Evolutionary conservation across 2,888 invertebrate species (phyloP), one percentile per base, ranked within the genome.

Genomic region (Lithophane ornitopus): DNA sequence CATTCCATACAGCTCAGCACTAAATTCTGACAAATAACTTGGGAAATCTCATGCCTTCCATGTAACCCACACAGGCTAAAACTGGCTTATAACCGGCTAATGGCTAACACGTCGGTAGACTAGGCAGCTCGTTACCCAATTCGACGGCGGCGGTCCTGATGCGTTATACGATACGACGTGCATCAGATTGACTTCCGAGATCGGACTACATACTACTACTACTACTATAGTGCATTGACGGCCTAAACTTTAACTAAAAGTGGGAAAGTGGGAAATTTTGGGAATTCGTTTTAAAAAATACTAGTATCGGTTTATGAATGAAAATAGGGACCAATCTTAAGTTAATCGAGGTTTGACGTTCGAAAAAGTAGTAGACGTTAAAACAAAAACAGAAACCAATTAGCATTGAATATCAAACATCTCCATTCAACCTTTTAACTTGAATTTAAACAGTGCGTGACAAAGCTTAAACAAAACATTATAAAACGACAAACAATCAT

Each of bases 401-500:
- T 16, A 58, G 16, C 49, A 74, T 49, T 16, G 2, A 80, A 22
- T 69, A 46, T 28, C 14, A 16, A 72, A 79, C 41, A 63, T 71
- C 19, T 16, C 9, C 49, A 39, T 58, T 65, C 39, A 56, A 46
- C 34, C 52, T 26, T 39, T 59, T 44, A 44, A 26, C 11, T 46
- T 28, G 8, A 75, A 46, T 56, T 66, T 39, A 61, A 61, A 49
- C 39, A 28, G 9, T 54, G 58, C 71, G 54, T 68, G 58, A 39
- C 49, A 65, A 52, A 61, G 62, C 59, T 59, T 28, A 19, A 61
- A 71, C 56, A 68, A 62, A 78, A 84, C 65, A 61, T 49, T 62
- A 54, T n/a, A 65, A 81, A 77, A 62, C 66, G 11, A n/a, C 34
- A 73, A 73, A 81, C 81, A 85, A 61, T 72, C 85, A 85, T 85